Base-by-base conservation (phyloP, 2,797 vertebrate genomes). In the Karalla daura region DNA sequence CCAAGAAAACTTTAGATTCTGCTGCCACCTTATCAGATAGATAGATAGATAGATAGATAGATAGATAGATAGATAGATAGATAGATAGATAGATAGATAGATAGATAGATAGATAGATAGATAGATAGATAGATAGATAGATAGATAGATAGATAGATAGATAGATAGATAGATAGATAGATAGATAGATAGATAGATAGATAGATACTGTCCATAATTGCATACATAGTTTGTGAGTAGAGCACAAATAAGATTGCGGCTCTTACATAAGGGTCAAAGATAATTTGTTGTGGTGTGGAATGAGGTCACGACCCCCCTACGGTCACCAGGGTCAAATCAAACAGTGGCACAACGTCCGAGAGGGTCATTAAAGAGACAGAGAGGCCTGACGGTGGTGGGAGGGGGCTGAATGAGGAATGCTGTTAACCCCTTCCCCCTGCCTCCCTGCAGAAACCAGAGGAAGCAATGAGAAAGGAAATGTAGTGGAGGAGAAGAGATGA, bases 221-320 rank as follows among this genome's bases (percentile, higher is more conserved):
- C 32, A 70, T 11, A 33, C 36, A 40, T 45, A 44, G 18, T 80
- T 49, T 33, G 54, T 41, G 67, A 69, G 60, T 76, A 47, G n/a
- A n/a, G 30, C 51, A 63, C 60, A 54, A 59, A 79, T 74, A 50
- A 36, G 60, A 82, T 32, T 53, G 63, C 18, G 51, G 30, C 71
- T 63, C 62, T 70, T 75, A 61, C 53, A 70, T 17, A 17, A 59
- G 82, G 91, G 85, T 91, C 86, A 88, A 74, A 80, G 63, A 87
- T 91, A 80, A 91, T 90, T 90, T 92, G 84, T 88, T 88, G 78
- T 90, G 76, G 76, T 88, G 80, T 80, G 59, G 78, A 88, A 89
- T 83, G 84, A 83, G 90, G 87, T 91, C 78, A 9, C 56, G 88
- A 86, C 88, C 86, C 80, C 67, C 32, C 52, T n/a, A 65, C 59